These are phyloP conservation scores for Dasyornis broadbenti DNA, from an alignment of 2,113 vertebrate genomes.

Conservation along the genomic window DNA sequence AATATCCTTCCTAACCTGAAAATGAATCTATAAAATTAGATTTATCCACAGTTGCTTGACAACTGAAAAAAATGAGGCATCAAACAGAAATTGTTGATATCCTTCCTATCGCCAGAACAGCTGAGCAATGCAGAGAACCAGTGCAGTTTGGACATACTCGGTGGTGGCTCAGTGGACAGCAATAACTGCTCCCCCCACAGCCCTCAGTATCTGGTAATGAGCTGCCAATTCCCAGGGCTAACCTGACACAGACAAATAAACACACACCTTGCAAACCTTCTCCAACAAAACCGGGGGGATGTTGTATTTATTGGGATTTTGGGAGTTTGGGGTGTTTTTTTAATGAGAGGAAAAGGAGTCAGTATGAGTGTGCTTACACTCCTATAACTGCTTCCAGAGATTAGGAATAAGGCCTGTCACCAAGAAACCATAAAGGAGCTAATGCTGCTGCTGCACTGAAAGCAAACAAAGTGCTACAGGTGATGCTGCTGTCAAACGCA, in stretches of 20 bases:
- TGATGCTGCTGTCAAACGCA: neutral
- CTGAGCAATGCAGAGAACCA: neutral
- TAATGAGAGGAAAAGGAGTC: neutral
- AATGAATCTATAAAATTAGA: neutral
- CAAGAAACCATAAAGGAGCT: neutral
- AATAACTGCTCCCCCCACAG: neutral
- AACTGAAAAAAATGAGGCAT: neutral
- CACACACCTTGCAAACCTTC: fast-evolving
- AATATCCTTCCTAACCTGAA: neutral
- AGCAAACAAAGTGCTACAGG: conserved; percentile 32
- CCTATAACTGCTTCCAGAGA: neutral
- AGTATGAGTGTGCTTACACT: neutral
- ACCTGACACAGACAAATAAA: neutral
- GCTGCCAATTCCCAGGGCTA: neutral
- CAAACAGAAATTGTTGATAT: neutral
- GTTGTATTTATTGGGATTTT: neutral
- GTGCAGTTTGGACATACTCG: fast-evolving
- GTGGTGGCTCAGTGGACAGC: neutral
- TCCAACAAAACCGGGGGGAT: neutral
- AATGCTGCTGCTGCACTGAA: neutral
- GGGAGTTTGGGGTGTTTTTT: neutral
- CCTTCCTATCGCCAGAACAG: neutral
- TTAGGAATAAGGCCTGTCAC: neutral
- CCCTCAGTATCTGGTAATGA: neutral
- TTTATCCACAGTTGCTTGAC: neutral